phyloP scores from a whole-genome alignment of 1,140 invertebrate species.

The Pygmarrhopalites habei region DNA sequence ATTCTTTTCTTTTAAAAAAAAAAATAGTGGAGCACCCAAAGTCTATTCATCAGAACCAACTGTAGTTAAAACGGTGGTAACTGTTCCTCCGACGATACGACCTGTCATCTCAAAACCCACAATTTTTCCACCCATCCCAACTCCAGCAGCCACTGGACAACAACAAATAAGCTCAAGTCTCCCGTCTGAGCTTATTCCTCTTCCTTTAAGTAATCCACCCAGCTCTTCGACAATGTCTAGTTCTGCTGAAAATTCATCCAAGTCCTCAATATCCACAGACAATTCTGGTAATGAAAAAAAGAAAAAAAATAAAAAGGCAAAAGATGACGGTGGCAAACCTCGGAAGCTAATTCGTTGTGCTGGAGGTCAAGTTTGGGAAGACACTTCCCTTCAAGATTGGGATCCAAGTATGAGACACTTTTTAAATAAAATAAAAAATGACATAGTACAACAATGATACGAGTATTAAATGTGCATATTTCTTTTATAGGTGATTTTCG shows the following conservation, averaged over 20 bases:
- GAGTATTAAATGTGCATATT: constrained; percentile 12
- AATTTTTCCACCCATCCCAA: no score
- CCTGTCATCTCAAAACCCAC: constrained; percentile 25
- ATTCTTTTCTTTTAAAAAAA: no score
- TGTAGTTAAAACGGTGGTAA: neutral
- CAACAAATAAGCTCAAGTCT: no score
- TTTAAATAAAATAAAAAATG: neutral
- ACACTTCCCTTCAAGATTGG: constrained; percentile 83
- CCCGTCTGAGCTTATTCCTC: no score
- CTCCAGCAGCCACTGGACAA: no score
- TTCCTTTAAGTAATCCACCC: no score
- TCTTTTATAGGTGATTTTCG: constrained; percentile 77
- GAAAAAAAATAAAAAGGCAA: constrained; percentile 45
- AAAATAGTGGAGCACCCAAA: neutral
- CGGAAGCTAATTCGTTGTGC: constrained; percentile 78
- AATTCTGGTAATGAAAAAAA: constrained; percentile 34
- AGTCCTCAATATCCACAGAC: no score
- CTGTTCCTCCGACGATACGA: constrained; percentile 46
- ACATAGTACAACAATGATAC: neutral
- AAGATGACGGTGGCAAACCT: constrained; percentile 58
- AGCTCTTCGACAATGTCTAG: no score
- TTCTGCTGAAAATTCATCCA: no score
- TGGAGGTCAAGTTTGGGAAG: constrained; percentile 91
- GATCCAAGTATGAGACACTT: constrained; percentile 58
- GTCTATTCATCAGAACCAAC: neutral